These are phyloP conservation scores for Lepidocolaptes lacrymiger DNA, from an alignment of 2,797 vertebrate species.

Conservation along the genomic window DNA sequence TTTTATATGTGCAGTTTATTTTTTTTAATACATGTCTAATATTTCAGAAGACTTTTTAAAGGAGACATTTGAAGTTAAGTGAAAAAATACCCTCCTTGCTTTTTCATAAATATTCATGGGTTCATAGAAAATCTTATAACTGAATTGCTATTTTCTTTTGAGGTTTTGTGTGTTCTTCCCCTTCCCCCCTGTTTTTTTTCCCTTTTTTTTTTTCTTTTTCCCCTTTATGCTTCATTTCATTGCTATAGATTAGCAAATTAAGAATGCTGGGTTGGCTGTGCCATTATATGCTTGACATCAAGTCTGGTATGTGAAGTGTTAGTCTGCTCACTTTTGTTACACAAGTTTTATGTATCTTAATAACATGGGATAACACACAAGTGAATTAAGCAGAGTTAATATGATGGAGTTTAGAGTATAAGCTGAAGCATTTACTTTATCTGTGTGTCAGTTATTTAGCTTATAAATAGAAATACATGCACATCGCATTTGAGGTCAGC, in stretches of 20 bases:
- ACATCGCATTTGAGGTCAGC: background rate
- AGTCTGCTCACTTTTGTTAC: slow-evolving; percentile 51
- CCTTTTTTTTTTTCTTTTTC: background rate
- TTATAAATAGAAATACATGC: background rate
- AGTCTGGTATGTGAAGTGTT: slow-evolving; percentile 63
- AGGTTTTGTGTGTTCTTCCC: slow-evolving; percentile 47
- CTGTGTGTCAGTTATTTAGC: slow-evolving; percentile 5
- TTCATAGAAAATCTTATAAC: slow-evolving; percentile 68
- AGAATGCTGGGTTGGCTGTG: slow-evolving; percentile 49
- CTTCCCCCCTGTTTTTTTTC: background rate
- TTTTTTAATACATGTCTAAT: slow-evolving; percentile 72
- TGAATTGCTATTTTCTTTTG: slow-evolving; percentile 48
- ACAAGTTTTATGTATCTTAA: slow-evolving; percentile 59
- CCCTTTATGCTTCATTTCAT: slow-evolving; percentile 57
- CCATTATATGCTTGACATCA: slow-evolving; percentile 57
- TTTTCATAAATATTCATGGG: slow-evolving; percentile 77
- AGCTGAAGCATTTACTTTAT: background rate
- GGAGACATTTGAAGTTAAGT: slow-evolving; percentile 68
- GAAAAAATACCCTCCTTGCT: slow-evolving; percentile 25
- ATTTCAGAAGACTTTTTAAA: slow-evolving; percentile 72
- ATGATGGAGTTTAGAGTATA: background rate
- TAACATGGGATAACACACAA: slow-evolving; percentile 46
- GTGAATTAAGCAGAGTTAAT: slow-evolving; percentile 49
- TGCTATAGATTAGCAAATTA: slow-evolving; percentile 68
- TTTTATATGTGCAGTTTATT: slow-evolving; percentile 73